Percentiles rank a stretch among this genome's conserved stretches.
phyloP scores from a whole-genome alignment of 1,140 invertebrate species.

The Macrobrachium nipponense region DNA sequence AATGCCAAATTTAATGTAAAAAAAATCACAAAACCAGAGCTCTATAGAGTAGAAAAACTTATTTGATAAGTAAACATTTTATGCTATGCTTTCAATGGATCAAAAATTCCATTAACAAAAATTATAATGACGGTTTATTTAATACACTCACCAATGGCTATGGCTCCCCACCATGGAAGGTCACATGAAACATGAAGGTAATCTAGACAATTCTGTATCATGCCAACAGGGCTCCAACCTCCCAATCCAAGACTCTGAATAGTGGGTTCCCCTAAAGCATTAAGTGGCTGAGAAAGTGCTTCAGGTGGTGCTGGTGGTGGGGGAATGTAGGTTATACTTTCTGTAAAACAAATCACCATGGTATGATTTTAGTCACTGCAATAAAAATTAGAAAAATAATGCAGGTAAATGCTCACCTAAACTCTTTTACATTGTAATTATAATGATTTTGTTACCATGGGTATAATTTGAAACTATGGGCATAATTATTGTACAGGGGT shows the following conservation, averaged over 20 bases:
- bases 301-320: slow-evolving; percentile 55
- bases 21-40: neutral
- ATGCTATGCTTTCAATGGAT: neutral
- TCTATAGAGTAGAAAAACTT: neutral
- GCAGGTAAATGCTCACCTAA: too few species aligned
- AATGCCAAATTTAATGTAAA: neutral
- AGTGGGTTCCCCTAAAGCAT: slow-evolving; percentile 78
- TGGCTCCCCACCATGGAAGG: slow-evolving; percentile 92
- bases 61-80: too few species aligned
- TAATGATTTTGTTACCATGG: too few species aligned
- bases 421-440: too few species aligned
- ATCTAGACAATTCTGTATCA: slow-evolving; percentile 85
- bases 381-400: too few species aligned
- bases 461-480: too few species aligned
- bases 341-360: slow-evolving; percentile 22
- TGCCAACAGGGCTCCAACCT: slow-evolving; percentile 80
- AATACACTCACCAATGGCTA: slow-evolving; percentile 76
- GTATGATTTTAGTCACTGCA: too few species aligned
- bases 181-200: slow-evolving; percentile 80
- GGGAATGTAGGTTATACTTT: slow-evolving; percentile 53
- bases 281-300: slow-evolving; percentile 37
- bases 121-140: too few species aligned
- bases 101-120: neutral
- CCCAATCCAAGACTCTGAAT: slow-evolving; percentile 85
- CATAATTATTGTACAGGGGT: too few species aligned